These are phyloP conservation scores for Synanthedon tipuliformis DNA, from an alignment of 2,888 invertebrate species.

Conservation along the genomic window DNA sequence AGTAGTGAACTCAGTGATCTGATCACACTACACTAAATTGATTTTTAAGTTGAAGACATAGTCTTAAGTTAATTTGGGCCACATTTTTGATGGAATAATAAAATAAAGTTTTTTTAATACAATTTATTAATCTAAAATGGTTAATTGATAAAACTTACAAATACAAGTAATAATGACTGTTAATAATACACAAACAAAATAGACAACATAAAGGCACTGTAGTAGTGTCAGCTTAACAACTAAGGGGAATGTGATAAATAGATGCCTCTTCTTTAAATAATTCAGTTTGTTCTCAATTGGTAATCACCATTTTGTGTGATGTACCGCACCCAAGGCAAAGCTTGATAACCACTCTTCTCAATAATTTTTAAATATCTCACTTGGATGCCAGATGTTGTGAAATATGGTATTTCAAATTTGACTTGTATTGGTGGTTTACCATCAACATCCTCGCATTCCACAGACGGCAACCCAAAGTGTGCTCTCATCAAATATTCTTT, in stretches of 20 bases:
- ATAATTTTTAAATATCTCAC: slow-evolving; percentile 97
- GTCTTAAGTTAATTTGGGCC: too few relatives aligned
- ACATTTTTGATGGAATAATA: too few relatives aligned
- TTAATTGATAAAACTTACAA: slow-evolving; percentile 12
- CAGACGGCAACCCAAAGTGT: slow-evolving; percentile 96
- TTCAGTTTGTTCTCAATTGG: slow-evolving; percentile 91
- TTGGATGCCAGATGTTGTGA: slow-evolving; percentile 98
- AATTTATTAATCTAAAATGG: slow-evolving; percentile 51
- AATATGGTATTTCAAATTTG: slow-evolving; percentile 99
- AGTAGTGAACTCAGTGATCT: too few relatives aligned
- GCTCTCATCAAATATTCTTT: slow-evolving; percentile 99
- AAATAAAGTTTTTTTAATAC: slow-evolving; percentile 14
- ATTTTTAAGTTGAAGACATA: too few relatives aligned
- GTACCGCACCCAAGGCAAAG: slow-evolving; percentile 98
- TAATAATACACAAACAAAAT: too few relatives aligned
- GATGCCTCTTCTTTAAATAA: neutral
- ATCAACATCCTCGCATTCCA: slow-evolving; percentile 92
- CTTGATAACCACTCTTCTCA: slow-evolving; percentile 99
- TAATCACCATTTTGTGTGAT: slow-evolving; percentile 99
- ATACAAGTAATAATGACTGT: too few relatives aligned
- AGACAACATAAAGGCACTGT: neutral
- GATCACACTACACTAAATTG: too few relatives aligned
- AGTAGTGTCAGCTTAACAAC: slow-evolving; percentile 24
- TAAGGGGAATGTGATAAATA: slow-evolving; percentile 5
- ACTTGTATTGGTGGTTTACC: slow-evolving; percentile 98